phyloP scores from a whole-genome alignment of 2,113 vertebrate genomes.

The Dinomys branickii region DNA sequence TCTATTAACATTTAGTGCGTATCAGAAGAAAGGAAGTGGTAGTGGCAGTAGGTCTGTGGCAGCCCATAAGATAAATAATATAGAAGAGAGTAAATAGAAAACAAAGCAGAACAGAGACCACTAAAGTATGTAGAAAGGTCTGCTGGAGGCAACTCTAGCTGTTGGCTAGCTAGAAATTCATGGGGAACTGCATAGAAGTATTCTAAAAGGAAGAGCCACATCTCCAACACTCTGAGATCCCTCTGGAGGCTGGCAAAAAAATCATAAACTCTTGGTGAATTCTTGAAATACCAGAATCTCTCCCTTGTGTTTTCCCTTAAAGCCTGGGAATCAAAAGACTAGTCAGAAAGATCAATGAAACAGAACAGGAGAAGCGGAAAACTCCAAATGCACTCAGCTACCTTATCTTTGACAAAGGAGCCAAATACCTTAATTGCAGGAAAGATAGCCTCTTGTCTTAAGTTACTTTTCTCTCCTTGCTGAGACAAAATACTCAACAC shows the following conservation, averaged over 20 bases:
- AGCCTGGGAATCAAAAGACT: neutral
- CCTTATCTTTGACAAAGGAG: neutral
- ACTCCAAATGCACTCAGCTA: neutral
- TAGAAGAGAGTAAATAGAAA: neutral
- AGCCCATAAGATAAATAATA: slow-evolving; percentile 15
- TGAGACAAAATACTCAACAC: neutral
- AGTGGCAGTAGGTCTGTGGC: neutral
- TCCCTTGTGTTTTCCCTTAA: neutral
- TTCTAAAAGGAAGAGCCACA: slow-evolving; percentile 39
- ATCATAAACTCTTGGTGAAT: neutral
- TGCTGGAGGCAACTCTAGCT: neutral
- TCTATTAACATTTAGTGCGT: slow-evolving; percentile 18
- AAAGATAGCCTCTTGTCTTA: neutral
- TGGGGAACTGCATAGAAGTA: slow-evolving; percentile 13
- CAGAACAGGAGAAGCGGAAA: neutral
- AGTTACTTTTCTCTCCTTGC: neutral
- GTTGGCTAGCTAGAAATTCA: neutral
- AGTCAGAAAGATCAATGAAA: neutral
- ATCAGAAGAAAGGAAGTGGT: slow-evolving; percentile 47
- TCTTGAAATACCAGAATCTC: slow-evolving; percentile 59
- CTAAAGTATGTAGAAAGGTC: neutral
- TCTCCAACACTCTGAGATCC: neutral
- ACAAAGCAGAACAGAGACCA: neutral
- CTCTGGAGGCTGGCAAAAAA: neutral
- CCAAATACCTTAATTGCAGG: neutral